Evolutionary conservation across 2,113 vertebrate species (phyloP), one percentile per base, ranked within the genome.

Genomic region (Crotophaga sulcirostris): DNA sequence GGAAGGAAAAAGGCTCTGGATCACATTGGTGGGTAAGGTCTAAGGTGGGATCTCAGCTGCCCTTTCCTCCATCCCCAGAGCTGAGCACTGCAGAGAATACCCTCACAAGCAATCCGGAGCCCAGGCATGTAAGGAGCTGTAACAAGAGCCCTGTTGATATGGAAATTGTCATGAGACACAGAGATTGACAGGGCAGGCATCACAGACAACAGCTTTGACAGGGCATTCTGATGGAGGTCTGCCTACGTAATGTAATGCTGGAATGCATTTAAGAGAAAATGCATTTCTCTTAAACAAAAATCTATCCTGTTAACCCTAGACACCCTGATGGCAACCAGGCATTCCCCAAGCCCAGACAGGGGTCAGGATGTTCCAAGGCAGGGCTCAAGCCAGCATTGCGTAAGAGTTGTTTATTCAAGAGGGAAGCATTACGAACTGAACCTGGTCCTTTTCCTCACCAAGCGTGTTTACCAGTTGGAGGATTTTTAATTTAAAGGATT

Each of bases 401-500:
- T 67, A 29, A 17, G 34, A 4, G 2, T 3, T 20, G 2, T 18
- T 70, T 28, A 38, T 36, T 31, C 31, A 49, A 34, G 3, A 6
- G 25, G n/a, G 10, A 38, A 89, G 6, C 5, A 76, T 68, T 13
- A 60, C 54, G 34, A 64, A 28, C 24, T 23, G 23, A 42, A 29
- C 10, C 24, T 60, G 9, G 14, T 40, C n/a, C 29, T 69, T 36
- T 25, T 15, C 24, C 6, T 23, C n/a, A n/a, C 7, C 36, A 28
- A 24, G 11, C 4, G 42, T 4, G 5, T 23, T 73, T 69, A 49
- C 38, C 67, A 58, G n/a, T 7, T 33, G 42, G 40, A 82, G 34
- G 28, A 18, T 85, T 96, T 92, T 91, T 75, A 58, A 73, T 49
- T 84, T 70, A 33, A 95, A 19, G 66, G n/a, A 7, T 55, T 90